Conservation (phyloP, 2,113 vertebrate species). For the Sapayoa aenigma region DNA sequence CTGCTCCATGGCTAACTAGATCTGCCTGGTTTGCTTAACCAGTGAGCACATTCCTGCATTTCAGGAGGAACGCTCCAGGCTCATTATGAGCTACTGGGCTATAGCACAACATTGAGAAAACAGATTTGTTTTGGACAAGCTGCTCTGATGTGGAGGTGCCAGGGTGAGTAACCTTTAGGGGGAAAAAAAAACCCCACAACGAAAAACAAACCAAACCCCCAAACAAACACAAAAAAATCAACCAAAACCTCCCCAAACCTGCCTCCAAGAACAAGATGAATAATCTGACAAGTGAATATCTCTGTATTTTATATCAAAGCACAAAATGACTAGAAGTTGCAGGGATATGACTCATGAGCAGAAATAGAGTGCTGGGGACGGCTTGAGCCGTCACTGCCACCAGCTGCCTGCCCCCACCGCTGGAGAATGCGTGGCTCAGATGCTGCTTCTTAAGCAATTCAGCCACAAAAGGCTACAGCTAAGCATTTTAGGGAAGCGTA, state of each 20-base stretch:
- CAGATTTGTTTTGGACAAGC: conserved; percentile 50
- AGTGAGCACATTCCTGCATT: conserved; percentile 8
- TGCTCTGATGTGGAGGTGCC: not conserved
- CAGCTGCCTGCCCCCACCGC: not conserved
- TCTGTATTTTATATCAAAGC: conserved; percentile 8
- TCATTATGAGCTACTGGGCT: not conserved
- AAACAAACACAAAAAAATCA: no score
- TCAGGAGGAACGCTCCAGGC: conserved; percentile 19
- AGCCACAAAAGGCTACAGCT: not conserved
- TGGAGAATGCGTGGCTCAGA: not conserved
- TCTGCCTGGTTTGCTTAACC: conserved; percentile 39
- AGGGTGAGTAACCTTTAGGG: not conserved
- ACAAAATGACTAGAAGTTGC: not conserved
- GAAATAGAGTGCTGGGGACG: not conserved
- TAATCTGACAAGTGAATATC: not conserved
- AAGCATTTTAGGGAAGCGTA: not conserved
- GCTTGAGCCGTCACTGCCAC: not conserved
- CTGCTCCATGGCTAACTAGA: not conserved
- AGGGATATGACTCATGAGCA: conserved; percentile 16
- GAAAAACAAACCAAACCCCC: not conserved
- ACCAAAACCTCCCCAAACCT: not conserved
- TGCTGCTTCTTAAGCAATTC: conserved; percentile 15
- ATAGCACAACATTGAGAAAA: not conserved
- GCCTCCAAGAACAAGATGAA: conserved; percentile 6
- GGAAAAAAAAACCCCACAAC: not conserved